A percentile compares a stretch with the other conserved stretches of the same genome.
Evolutionary conservation across 2,888 invertebrate genomes (phyloP).

Genomic region (Therioaphis trifolii): DNA sequence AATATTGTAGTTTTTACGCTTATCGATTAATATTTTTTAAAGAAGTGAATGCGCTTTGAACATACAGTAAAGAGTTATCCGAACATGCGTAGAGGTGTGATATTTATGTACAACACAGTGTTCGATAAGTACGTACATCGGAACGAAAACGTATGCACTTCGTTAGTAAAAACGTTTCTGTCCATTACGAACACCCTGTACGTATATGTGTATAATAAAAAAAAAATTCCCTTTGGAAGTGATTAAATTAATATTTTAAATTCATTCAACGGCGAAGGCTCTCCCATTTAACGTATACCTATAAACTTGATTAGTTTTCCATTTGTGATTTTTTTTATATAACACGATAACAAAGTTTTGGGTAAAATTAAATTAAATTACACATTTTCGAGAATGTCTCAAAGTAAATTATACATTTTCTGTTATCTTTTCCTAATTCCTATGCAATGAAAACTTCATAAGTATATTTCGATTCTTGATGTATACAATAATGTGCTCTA

Average conservation of each 20-base stretch:
- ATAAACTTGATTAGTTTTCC: not conserved
- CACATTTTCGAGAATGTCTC: not conserved
- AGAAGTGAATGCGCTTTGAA: too few species aligned
- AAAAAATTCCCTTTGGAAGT: not conserved
- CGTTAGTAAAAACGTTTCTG: too few species aligned
- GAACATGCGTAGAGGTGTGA: too few species aligned
- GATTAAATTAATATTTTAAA: not conserved
- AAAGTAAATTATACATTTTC: not conserved
- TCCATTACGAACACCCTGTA: too few species aligned
- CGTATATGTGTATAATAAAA: not conserved
- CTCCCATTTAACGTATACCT: not conserved
- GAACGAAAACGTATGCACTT: too few species aligned
- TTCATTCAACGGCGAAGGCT: not conserved
- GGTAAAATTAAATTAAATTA: not conserved
- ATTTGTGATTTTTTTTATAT: not conserved
- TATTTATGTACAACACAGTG: too few species aligned
- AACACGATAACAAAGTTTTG: too few species aligned
- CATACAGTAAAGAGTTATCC: too few species aligned
- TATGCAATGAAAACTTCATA: not conserved
- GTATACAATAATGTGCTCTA: not conserved
- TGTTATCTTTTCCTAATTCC: not conserved
- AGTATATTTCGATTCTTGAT: not conserved
- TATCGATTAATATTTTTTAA: too few species aligned
- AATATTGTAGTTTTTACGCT: too few species aligned
- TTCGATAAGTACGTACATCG: too few species aligned